These are phyloP conservation scores for Apodemus agrarius DNA, from an alignment of 2,797 vertebrate genomes.

Conservation along the genomic window DNA sequence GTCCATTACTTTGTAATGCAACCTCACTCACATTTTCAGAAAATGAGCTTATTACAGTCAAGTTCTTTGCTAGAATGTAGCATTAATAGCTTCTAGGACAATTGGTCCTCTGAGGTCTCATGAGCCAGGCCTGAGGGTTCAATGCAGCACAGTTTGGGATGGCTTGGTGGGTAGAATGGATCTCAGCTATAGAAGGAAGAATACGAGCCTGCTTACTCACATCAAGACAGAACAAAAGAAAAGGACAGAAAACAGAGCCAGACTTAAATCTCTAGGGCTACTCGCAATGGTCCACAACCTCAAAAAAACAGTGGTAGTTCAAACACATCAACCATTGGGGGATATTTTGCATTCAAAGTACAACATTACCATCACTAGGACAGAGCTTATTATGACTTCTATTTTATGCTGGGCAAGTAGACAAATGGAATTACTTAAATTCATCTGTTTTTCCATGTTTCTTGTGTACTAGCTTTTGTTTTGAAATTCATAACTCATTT, in stretches of 20 bases:
- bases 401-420: background rate
- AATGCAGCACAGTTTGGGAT: background rate
- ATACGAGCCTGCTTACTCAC: background rate
- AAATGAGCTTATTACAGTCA: background rate
- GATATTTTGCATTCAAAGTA: background rate
- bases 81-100: background rate
- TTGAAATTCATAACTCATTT: background rate
- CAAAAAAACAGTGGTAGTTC: background rate
- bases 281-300: background rate
- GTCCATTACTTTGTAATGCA: background rate
- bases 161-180: background rate
- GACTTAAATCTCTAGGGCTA: background rate
- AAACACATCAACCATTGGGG: background rate
- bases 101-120: background rate
- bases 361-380: background rate
- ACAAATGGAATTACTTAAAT: background rate
- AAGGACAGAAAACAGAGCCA: background rate
- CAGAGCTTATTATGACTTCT: background rate
- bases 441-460: background rate
- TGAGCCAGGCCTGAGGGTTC: background rate
- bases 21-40: background rate
- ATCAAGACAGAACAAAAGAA: background rate
- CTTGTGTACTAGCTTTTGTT: background rate
- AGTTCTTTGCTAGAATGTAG: background rate
- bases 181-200: background rate